These are phyloP conservation scores for Drosophila funebris DNA, from an alignment of 1,140 invertebrate species.

Conservation along the genomic window DNA sequence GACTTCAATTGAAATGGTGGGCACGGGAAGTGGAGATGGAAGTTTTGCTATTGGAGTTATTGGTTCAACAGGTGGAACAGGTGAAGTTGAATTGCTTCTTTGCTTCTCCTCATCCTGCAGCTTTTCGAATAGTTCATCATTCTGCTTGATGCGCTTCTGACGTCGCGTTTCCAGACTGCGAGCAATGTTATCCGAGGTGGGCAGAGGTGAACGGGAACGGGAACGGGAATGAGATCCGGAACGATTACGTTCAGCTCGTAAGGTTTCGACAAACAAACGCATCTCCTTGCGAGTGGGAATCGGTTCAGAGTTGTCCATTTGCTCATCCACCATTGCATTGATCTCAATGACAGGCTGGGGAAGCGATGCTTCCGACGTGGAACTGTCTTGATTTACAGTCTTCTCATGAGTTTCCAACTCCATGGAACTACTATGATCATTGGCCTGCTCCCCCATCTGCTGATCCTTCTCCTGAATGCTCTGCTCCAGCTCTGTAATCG, in stretches of 20 bases:
- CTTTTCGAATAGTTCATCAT: slow-evolving; percentile 67
- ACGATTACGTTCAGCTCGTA: slow-evolving; percentile 50
- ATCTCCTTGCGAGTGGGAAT: slow-evolving; percentile 43
- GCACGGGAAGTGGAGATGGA: not conserved
- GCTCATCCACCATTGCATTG: slow-evolving; percentile 40
- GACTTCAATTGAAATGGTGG: slow-evolving; percentile 48
- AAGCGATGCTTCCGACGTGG: not conserved
- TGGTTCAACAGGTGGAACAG: not conserved
- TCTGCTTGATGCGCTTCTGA: slow-evolving; percentile 62
- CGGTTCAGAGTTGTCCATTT: slow-evolving; percentile 19
- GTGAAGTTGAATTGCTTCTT: not conserved
- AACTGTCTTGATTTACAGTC: not conserved
- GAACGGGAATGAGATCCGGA: slow-evolving; percentile 59
- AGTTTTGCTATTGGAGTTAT: not conserved
- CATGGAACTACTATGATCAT: slow-evolving; percentile 16
- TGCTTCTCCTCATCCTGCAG: slow-evolving; percentile 32
- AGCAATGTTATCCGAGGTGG: slow-evolving; percentile 65
- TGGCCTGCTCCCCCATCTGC: slow-evolving; percentile 8
- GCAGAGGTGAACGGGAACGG: slow-evolving; percentile 65
- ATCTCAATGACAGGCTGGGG: slow-evolving; percentile 62
- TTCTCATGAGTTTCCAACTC: slow-evolving; percentile 17
- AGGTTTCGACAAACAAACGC: slow-evolving; percentile 54
- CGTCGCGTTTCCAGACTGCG: slow-evolving; percentile 64
- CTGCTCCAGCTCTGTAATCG: slow-evolving; percentile 54
- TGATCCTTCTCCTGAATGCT: slow-evolving; percentile 66